Conservation (phyloP, 1,140 invertebrate genomes). For the Penaeus japonicus region DNA sequence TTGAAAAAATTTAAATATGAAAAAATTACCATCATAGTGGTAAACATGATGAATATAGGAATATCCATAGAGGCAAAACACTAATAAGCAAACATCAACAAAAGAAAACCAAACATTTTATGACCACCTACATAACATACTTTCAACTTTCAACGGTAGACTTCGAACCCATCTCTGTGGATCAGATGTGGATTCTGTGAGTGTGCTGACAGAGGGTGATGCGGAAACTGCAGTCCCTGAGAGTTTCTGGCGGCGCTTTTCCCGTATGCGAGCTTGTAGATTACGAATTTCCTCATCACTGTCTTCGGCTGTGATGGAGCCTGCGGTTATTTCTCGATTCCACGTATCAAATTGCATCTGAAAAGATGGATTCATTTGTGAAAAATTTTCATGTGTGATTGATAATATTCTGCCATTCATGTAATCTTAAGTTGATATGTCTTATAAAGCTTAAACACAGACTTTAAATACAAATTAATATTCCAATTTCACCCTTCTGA, state of each 20-base stretch:
- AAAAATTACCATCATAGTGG: too few species aligned
- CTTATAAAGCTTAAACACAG: too few species aligned
- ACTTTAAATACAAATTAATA: too few species aligned
- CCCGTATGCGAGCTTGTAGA: slow-evolving; percentile 73
- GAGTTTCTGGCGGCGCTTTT: slow-evolving; percentile 69
- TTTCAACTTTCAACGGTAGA: slow-evolving; percentile 17
- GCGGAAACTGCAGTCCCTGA: slow-evolving; percentile 64
- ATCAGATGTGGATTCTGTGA: neutral
- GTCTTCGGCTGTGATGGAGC: slow-evolving; percentile 67
- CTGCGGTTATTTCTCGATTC: slow-evolving; percentile 22
- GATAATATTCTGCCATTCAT: too few species aligned
- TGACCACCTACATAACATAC: neutral
- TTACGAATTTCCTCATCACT: slow-evolving; percentile 76
- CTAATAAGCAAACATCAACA: neutral
- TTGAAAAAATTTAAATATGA: too few species aligned
- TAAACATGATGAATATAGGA: too few species aligned
- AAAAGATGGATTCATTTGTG: neutral
- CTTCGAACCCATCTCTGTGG: neutral
- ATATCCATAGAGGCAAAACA: neutral
- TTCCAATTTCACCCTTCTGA: too few species aligned
- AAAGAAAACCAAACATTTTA: neutral
- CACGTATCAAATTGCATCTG: slow-evolving; percentile 60
- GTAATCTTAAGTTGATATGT: too few species aligned
- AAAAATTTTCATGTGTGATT: too few species aligned
- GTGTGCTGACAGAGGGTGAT: neutral